These are phyloP conservation scores for Catajapyx aquilonaris DNA, from an alignment of 1,140 invertebrate species.

Conservation along the genomic window DNA sequence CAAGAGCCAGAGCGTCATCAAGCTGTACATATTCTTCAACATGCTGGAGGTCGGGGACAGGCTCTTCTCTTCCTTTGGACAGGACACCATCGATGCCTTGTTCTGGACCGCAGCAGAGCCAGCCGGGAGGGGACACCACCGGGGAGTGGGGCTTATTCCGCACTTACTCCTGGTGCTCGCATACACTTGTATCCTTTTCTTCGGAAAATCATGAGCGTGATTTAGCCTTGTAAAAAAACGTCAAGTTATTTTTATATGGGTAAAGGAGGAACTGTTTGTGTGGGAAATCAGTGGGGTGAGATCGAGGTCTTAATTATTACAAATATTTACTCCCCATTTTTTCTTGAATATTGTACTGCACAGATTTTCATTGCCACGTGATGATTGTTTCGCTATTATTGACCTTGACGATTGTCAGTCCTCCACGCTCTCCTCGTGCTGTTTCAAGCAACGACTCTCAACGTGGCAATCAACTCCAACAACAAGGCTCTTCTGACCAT, in stretches of 20 bases:
- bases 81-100: conserved; percentile 91
- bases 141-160: conserved; percentile 64
- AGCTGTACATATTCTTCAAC: conserved; percentile 98
- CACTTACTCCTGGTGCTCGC: conserved; percentile 73
- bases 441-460: conserved; percentile 86
- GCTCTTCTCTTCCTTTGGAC: conserved; percentile 90
- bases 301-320: too few species aligned
- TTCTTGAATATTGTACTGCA: too few species aligned
- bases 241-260: too few species aligned
- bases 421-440: conserved; percentile 79
- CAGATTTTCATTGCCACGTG: too few species aligned
- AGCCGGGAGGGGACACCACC: conserved; percentile 55
- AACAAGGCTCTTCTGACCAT: conserved; percentile 95
- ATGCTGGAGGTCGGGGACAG: conserved; percentile 90
- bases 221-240: too few species aligned
- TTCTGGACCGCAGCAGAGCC: conserved; percentile 96
- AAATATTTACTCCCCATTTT: too few species aligned
- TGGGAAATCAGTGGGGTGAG: too few species aligned
- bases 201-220: too few species aligned
- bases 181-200: conserved; percentile 85
- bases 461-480: conserved; percentile 97
- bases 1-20: conserved; percentile 96
- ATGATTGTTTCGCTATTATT: too few species aligned
- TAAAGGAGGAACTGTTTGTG: too few species aligned
- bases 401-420: conserved; percentile 42